A percentile compares a stretch with the other conserved stretches of the same genome.
These are phyloP conservation scores for Periophthalmus modestus DNA, from an alignment of 2,113 vertebrate species.

Conservation along the genomic window DNA sequence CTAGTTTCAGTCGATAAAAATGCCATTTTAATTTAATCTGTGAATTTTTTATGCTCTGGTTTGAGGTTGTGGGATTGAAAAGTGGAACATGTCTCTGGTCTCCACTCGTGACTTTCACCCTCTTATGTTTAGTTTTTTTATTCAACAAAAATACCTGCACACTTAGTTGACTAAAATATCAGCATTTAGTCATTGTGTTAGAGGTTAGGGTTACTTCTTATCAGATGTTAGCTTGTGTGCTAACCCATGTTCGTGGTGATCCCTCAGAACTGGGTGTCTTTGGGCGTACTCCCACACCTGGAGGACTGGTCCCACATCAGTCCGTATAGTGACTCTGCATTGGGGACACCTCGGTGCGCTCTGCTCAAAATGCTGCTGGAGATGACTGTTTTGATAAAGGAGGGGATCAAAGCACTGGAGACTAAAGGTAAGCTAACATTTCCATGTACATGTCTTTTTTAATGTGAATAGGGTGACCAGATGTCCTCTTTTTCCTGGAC, in stretches of 20 bases:
- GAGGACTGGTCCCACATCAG: constrained; percentile 18
- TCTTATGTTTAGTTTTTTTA: no score
- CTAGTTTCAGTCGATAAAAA: no score
- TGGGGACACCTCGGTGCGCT: background rate
- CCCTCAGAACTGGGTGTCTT: constrained; percentile 2
- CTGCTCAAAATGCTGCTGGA: background rate
- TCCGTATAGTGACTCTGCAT: constrained; percentile 8
- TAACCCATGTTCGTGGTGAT: background rate
- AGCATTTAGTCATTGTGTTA: no score
- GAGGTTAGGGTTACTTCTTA: background rate
- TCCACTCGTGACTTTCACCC: no score
- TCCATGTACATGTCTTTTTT: background rate
- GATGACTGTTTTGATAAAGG: background rate
- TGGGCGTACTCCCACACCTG: background rate
- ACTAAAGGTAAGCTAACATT: background rate
- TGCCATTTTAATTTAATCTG: no score
- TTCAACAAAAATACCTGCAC: no score
- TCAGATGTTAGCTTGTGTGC: background rate
- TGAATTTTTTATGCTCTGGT: no score
- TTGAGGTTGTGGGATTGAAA: no score
- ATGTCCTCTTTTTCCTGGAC: background rate
- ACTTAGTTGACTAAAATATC: no score
- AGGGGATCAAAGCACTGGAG: background rate
- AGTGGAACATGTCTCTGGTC: no score
- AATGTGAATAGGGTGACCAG: background rate